Evolutionary conservation across 1,140 invertebrate genomes (phyloP).

Genomic region (Drosophila melanogaster): Release_6_plus_ISO1_MT NT_037436.4:4474001-4474500

Average conservation of each 20-base stretch:
- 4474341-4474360: constrained; percentile 1
- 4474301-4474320: constrained; percentile 24
- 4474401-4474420: too few relatives aligned
- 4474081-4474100: constrained; percentile 41
- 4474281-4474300: constrained; percentile 3
- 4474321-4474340: constrained; percentile 4
- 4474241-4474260: constrained; percentile 4
- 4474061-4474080: constrained; percentile 22
- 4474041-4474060: constrained; percentile 28
- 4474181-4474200: constrained; percentile 13
- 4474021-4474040: constrained; percentile 8
- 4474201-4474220: constrained; percentile 11
- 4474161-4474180: constrained; percentile 37
- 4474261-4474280: neutral
- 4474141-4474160: constrained; percentile 22
- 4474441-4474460: constrained; percentile 17
- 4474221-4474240: constrained; percentile 1
- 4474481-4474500: constrained; percentile 24
- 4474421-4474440: constrained; percentile 7
- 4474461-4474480: constrained; percentile 14
- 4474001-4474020: constrained; percentile 5
- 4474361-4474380: constrained; percentile 6
- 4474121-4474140: constrained; percentile 11
- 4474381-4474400: constrained; percentile 20
- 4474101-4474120: constrained; percentile 34